Conservation (phyloP, 2,113 vertebrate genomes). For the Pavo muticus region DNA sequence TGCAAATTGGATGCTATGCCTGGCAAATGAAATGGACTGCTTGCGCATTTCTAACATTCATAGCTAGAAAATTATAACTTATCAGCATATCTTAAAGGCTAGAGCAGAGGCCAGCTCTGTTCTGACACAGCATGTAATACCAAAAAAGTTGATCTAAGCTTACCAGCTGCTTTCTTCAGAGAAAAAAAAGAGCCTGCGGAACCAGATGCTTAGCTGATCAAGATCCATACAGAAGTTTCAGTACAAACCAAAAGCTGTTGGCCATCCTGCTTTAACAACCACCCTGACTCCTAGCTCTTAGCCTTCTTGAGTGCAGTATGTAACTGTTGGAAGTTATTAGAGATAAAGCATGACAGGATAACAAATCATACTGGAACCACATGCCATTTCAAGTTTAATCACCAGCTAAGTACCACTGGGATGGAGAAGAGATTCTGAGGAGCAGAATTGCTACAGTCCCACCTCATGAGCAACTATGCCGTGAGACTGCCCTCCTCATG, state of each 20-base stretch:
- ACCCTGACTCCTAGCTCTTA: not conserved
- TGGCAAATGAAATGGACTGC: not conserved
- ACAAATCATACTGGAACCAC: not conserved
- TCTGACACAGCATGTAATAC: not conserved
- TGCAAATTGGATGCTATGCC: not conserved
- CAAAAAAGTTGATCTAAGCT: not conserved
- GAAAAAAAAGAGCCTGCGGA: not conserved
- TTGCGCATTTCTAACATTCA: not conserved
- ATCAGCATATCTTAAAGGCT: not conserved
- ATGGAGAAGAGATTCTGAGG: not conserved
- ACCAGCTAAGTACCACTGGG: not conserved
- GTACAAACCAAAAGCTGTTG: not conserved
- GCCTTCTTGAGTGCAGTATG: not conserved
- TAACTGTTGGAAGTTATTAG: not conserved
- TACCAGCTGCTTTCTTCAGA: not conserved
- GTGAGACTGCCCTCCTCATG: not conserved
- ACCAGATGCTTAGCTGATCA: constrained; percentile 24
- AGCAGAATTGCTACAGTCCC: not conserved
- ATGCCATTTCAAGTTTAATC: not conserved
- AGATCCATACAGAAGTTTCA: not conserved
- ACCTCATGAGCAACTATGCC: not conserved
- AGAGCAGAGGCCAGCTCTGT: not conserved
- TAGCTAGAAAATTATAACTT: not conserved
- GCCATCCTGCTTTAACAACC: not conserved
- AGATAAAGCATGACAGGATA: not conserved